These are phyloP conservation scores for Podarcis raffonei DNA, from an alignment of 2,113 vertebrate genomes.

Conservation along the genomic window DNA sequence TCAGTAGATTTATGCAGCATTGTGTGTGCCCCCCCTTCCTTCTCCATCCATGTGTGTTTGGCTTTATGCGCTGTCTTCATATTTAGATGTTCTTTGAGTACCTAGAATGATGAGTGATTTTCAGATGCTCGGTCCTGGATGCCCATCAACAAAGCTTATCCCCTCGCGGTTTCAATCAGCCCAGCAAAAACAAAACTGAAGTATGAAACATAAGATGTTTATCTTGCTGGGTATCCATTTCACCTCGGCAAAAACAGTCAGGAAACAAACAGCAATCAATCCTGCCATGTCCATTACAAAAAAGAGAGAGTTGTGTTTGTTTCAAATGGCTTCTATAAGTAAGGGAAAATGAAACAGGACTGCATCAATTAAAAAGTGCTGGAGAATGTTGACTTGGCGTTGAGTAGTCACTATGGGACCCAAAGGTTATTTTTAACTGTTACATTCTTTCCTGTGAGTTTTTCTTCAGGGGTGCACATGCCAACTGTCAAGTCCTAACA, in stretches of 20 bases:
- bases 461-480: neutral
- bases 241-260: neutral
- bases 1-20: neutral
- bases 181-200: constrained; percentile 12
- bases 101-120: neutral
- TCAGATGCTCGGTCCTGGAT: neutral
- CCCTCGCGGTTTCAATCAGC: neutral
- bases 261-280: constrained; percentile 13
- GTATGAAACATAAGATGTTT: constrained; percentile 1
- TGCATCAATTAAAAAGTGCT: neutral
- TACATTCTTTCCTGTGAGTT: neutral
- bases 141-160: neutral
- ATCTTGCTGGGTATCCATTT: constrained; percentile 17
- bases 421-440: neutral
- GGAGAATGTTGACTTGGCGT: neutral
- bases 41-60: neutral
- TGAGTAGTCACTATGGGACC: neutral
- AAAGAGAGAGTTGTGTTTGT: neutral
- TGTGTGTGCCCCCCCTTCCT: neutral
- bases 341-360: neutral
- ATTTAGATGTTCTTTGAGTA: neutral
- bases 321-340: neutral
- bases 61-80: neutral
- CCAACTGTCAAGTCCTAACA: neutral
- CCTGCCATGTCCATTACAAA: neutral